Base-by-base conservation (phyloP, 2,113 vertebrate species). In the Anseranas semipalmata region DNA sequence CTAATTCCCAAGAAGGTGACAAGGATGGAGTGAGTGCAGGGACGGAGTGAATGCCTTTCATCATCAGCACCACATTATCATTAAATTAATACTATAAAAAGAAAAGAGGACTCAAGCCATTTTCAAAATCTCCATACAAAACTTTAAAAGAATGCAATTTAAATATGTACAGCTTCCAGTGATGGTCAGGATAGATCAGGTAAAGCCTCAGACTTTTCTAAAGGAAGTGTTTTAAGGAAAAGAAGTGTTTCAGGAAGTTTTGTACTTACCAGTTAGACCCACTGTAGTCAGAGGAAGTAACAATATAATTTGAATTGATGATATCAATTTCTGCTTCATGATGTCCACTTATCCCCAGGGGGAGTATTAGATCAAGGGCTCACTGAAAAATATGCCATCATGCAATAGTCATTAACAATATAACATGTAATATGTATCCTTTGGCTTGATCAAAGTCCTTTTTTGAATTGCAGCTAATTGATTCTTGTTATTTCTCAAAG, bases 231-330 rank as follows among this genome's bases (percentile, higher is more conserved):
- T 77, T 78, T 24, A 58, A 73, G 41, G 41, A 92, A 84, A 74
- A 19, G 6, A 81, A 43, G 22, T 21, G 19, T 67, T 81, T 24
- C 30, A 48, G 59, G 25, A 68, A 37, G 33, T 33, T 25, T 3
- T 83, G 55, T 90, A 95, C 98, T 98, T 89, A 98, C 98, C 98
- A 63, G 87, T 95, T 53, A 98, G 72, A 73, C 89, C 63, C 15
- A 56, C 16, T 59, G 46, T 35, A n/a, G 62, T 87, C 72, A 98
- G 68, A 88, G 92, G 79, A 91, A 98, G 89, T 9, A 98, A 93
- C 68, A 98, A 81, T 85, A 95, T 48, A 73, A 97, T 87, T 71
- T 39, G 70, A 82, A 73, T 15, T 33, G 87, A 76, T 75, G 94
- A 83, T 76, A 66, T 58, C 22, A 90, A 62, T 75, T 94, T 96